Conservation (phyloP, 2,888 invertebrate species). For the Agonopterix heracliana region DNA sequence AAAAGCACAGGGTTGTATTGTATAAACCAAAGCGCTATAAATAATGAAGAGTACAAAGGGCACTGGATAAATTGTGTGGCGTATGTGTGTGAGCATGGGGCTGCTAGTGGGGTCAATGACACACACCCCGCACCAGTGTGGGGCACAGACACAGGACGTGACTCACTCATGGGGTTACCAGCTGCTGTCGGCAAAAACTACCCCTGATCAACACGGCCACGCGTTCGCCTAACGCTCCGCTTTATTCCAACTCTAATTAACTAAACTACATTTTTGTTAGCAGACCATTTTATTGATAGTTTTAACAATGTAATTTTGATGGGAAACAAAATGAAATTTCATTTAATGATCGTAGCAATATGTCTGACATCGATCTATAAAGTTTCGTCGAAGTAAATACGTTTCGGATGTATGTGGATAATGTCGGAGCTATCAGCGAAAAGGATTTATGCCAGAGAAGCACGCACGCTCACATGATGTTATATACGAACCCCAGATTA, state of each 20-base stretch:
- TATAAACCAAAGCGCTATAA: slow-evolving; percentile 54
- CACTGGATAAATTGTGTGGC: slow-evolving; percentile 60
- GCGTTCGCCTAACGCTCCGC: slow-evolving; percentile 31
- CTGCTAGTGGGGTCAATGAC: slow-evolving; percentile 71
- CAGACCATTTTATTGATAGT: slow-evolving; percentile 14
- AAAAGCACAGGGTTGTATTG: slow-evolving; percentile 43
- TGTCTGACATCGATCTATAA: not conserved
- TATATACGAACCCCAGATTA: slow-evolving; percentile 4
- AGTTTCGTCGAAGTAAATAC: slow-evolving; percentile 4
- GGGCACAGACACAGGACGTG: slow-evolving; percentile 69
- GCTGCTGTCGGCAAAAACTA: slow-evolving; percentile 71
- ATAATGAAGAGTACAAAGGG: slow-evolving; percentile 65
- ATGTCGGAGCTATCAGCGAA: slow-evolving; percentile 14
- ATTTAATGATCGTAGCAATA: not conserved
- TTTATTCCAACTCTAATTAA: slow-evolving; percentile 36
- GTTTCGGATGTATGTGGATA: slow-evolving; percentile 6
- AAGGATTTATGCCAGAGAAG: slow-evolving; percentile 15
- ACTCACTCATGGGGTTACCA: slow-evolving; percentile 71
- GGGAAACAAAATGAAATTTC: not conserved
- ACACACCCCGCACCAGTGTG: slow-evolving; percentile 67
- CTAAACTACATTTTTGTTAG: slow-evolving; percentile 21
- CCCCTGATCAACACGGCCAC: slow-evolving; percentile 38
- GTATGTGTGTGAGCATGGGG: slow-evolving; percentile 58
- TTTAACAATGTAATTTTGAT: slow-evolving; percentile 6
- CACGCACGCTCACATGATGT: slow-evolving; percentile 18